Base-by-base conservation (phyloP, 2,888 invertebrate species). In the Psococerastis gibbosa region DNA sequence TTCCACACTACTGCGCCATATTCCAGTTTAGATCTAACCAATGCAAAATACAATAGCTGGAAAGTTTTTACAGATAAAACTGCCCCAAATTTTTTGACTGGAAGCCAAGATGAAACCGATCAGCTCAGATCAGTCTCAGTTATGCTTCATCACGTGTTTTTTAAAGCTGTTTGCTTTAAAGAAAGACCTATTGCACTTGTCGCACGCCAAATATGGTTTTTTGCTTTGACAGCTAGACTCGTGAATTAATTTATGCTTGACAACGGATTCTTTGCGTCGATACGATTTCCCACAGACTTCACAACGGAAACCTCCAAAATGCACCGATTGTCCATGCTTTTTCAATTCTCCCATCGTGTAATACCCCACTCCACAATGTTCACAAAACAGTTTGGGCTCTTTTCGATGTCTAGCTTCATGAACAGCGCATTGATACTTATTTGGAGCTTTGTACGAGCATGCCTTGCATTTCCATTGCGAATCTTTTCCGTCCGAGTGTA, bases 151-250 rank as follows among this genome's bases (percentile, higher is more conserved):
- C 20, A 38, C 15, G 11, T 38, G 38, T 6, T 20, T 15, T 11
- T 38, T 38, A 38, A 38, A 38, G 17, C 20, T 38, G 22, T n/a
- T n/a, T 38, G 15, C 38, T 6, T 38, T 38, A 20, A 38, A 15
- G 20, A 38, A 38, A 3, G 17, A 16, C 20, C 71, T 70, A 35
- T 49, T 50, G 44, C 55, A 55, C 3, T 50, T 42, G 22, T 53
- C 49, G 42, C 55, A 55, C 5, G 45, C 41, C 9, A 50, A 46
- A 41, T 42, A 35, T 18, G 45, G 20, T 32, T 45, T 44, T 35
- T 47, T 43, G 27, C 43, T 43, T 35, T 47, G 45, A 42, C 47
- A 46, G n/a, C 43, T 43, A 22, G 42, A n/a, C 11, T 45, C 47
- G 20, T 38, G 46, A 3, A 20, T 22, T 17, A 38, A 13, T 20